Evolutionary conservation across 92 coral and sea anemone genomes (phyloP), one percentile per base, ranked within the genome.

Genomic region (Meandrina meandrites): DNA sequence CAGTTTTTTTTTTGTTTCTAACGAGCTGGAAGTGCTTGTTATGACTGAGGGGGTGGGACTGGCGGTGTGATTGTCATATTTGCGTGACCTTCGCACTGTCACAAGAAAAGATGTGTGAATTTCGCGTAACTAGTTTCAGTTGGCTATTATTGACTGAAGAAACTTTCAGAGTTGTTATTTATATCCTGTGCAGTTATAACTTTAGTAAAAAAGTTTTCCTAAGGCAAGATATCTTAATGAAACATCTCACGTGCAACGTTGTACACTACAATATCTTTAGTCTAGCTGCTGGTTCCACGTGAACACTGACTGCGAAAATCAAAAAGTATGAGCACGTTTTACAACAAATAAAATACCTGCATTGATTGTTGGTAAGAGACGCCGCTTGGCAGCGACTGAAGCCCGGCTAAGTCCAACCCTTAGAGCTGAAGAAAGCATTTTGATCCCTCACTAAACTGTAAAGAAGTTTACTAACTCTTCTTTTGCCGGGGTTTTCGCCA

Each of bases 341-440:
- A 47, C 34, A 36, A 3, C 14, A 47, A 35, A 69, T 14, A 24
- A 30, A 31, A 37, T 85, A 94, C 98, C 96, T 80, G 89, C 80
- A 85, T 73, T 88, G 53, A 90, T 53, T 19, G 94, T 54, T 36
- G 92, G 95, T 45, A 91, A 60, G 24, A 94, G 78, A 6, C 81
- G 92, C 89, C 90, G 86, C 88, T 91, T 95, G 35, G 91, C 87
- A 58, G 79, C 71, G 28, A 75, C 50, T 80, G 91, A 93, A 51
- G 87, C 45, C 48, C 91, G 96, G 84, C 93, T 82, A 11, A 93
- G 62, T 48, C 93, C 92, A 50, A 93, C 93, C 86, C 98, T 89
- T 31, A 93, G 84, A 48, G 92, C 88, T 80, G 92, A 91, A 86
- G 98, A 94, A 84, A 94, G 93, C 98, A 94, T 94, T 58, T 37